Conservation (phyloP, 1,140 invertebrate species). For the Ceratitis capitata region DNA sequence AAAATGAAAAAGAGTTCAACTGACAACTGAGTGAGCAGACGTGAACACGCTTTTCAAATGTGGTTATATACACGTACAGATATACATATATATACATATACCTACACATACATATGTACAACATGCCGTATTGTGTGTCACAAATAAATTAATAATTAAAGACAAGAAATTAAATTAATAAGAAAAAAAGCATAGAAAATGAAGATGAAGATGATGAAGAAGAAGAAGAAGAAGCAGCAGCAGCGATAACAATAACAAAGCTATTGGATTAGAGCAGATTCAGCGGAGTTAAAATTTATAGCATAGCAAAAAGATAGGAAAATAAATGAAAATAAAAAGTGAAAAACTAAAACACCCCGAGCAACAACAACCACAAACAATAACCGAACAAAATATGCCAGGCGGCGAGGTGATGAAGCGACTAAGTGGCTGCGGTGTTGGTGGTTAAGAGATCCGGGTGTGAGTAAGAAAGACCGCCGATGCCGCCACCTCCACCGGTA, state of each 20-base stretch:
- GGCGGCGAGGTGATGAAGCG: conserved; percentile 20
- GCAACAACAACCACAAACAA: not conserved
- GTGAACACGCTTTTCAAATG: conserved; percentile 33
- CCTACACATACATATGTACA: not conserved
- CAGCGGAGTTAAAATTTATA: not conserved
- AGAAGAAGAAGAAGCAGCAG: too few relatives aligned
- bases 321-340: not conserved
- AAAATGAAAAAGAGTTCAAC: conserved; percentile 32
- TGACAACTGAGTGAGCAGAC: conserved; percentile 33
- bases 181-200: not conserved
- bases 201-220: not conserved
- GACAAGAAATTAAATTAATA: not conserved
- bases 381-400: not conserved
- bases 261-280: not conserved
- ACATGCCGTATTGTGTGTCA: not conserved
- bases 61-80: not conserved
- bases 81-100: not conserved
- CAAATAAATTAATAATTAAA: conserved; percentile 37
- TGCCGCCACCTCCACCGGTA: not conserved
- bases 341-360: not conserved
- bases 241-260: too few relatives aligned
- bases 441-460: conserved; percentile 34
- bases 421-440: conserved; percentile 28
- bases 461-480: conserved; percentile 9
- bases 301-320: not conserved